Evolutionary conservation across 2,888 invertebrate species (phyloP).

Genomic region (Cephus pulcher): DNA sequence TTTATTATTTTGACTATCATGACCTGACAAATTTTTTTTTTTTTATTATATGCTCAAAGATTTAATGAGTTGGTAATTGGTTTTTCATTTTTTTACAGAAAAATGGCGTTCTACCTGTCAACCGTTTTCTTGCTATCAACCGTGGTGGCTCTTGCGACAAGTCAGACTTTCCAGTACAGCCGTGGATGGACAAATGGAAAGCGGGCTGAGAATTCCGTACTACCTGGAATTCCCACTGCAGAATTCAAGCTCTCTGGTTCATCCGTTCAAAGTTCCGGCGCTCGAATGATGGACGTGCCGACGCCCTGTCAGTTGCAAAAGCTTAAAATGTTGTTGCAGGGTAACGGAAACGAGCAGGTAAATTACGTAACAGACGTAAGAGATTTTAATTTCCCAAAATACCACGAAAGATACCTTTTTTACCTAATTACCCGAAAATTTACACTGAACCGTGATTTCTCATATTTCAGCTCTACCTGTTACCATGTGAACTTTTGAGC

Average conservation of each 20-base stretch:
- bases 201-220: constrained; percentile 54
- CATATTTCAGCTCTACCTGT: constrained; percentile 33
- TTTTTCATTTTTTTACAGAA: not conserved
- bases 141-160: constrained; percentile 67
- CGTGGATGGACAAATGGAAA: constrained; percentile 84
- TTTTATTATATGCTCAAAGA: not conserved
- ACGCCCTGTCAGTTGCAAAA: constrained; percentile 69
- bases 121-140: constrained; percentile 63
- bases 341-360: constrained; percentile 68
- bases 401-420: not conserved
- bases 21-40: constrained; percentile 2
- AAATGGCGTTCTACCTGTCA: constrained; percentile 20
- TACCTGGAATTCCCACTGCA: constrained; percentile 33
- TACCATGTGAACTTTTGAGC: constrained; percentile 40
- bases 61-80: not conserved
- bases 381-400: not conserved
- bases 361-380: constrained; percentile 1
- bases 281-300: constrained; percentile 48
- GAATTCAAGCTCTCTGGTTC: constrained; percentile 5
- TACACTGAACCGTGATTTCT: not conserved
- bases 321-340: constrained; percentile 69
- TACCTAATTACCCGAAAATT: not conserved
- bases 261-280: constrained; percentile 3
- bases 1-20: not conserved
- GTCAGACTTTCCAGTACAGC: constrained; percentile 83